These are phyloP conservation scores for Anhinga rufa DNA, from an alignment of 2,113 vertebrate genomes.

Conservation along the genomic window DNA sequence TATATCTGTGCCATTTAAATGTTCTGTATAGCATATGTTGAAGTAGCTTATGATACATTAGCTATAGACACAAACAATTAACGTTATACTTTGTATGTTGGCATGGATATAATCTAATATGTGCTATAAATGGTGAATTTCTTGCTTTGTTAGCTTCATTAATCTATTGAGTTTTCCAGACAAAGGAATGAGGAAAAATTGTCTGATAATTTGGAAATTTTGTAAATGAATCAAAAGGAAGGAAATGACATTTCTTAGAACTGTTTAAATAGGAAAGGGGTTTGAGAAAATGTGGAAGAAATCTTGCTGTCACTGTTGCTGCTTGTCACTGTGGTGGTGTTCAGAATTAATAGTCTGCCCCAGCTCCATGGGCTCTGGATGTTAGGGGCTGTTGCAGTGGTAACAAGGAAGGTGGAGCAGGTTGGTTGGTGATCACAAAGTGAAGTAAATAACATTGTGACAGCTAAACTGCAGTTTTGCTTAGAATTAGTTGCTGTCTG, in stretches of 20 bases:
- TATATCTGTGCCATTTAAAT: not conserved
- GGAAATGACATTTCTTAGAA: not conserved
- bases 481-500: not conserved
- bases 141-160: not conserved
- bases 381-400: not conserved
- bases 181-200: not conserved
- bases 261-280: fast-evolving
- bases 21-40: not conserved
- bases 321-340: not conserved
- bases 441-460: not conserved
- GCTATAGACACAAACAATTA: not conserved
- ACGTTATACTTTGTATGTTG: not conserved
- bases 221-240: not conserved
- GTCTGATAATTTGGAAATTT: not conserved
- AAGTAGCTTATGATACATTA: not conserved
- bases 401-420: not conserved
- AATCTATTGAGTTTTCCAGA: not conserved
- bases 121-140: not conserved
- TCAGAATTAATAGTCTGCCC: not conserved
- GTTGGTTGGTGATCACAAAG: not conserved
- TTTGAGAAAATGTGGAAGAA: not conserved
- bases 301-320: not conserved
- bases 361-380: not conserved
- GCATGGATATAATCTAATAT: not conserved
- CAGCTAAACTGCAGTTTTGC: not conserved